Conservation (phyloP, 2,888 invertebrate species). For the Leuctra nigra region DNA sequence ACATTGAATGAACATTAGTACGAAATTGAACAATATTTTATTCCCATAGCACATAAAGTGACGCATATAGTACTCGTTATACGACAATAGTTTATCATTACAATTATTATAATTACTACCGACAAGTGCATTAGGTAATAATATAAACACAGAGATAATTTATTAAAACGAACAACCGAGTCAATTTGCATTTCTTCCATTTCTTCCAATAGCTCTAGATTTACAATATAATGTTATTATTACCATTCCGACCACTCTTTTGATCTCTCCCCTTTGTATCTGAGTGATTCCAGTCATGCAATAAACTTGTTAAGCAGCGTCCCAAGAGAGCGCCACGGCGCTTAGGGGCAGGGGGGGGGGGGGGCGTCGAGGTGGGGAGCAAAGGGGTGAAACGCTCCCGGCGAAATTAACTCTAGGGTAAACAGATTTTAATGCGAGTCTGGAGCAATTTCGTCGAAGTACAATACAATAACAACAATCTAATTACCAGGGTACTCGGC, state of each 20-base stretch:
- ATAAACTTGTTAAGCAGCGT: slow-evolving; percentile 30
- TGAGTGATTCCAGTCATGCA: slow-evolving; percentile 30
- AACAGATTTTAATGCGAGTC: slow-evolving; percentile 30
- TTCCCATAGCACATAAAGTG: too few species aligned
- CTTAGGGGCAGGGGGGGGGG: slow-evolving; percentile 6
- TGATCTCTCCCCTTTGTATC: slow-evolving; percentile 6
- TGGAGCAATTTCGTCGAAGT: slow-evolving; percentile 7
- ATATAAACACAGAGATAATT: too few species aligned
- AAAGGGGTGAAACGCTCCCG: slow-evolving; percentile 22
- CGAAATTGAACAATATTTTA: too few species aligned
- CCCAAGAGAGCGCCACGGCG: slow-evolving; percentile 23
- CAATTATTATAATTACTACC: too few species aligned
- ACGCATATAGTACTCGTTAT: too few species aligned
- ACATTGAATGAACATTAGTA: too few species aligned
- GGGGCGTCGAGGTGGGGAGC: neutral
- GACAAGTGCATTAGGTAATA: too few species aligned
- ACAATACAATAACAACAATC: neutral
- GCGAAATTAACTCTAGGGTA: slow-evolving; percentile 29
- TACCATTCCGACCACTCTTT: neutral
- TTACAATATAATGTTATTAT: neutral
- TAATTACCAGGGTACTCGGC: too few species aligned
- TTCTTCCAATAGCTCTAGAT: too few species aligned
- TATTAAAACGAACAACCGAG: too few species aligned
- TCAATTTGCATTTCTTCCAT: too few species aligned
- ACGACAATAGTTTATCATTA: too few species aligned